A percentile compares a stretch with the other conserved stretches of the same genome.
Conservation (phyloP, 2,797 vertebrate genomes). For the Glossophaga mutica region DNA sequence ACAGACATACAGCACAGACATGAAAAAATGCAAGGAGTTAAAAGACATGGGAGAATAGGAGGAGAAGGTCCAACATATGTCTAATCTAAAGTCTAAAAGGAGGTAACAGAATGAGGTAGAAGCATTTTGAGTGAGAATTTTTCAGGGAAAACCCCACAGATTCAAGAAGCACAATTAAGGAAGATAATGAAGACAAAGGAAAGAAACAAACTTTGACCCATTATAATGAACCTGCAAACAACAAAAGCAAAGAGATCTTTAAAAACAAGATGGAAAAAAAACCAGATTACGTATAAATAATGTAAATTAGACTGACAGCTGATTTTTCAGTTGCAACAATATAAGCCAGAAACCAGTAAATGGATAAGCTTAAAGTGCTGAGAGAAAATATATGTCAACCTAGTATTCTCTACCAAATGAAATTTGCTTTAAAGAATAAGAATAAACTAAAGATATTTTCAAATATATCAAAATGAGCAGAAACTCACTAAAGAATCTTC, state of each 20-base stretch:
- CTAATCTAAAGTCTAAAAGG: background rate
- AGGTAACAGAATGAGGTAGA: slow-evolving; percentile 1
- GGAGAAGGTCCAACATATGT: background rate
- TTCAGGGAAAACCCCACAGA: background rate
- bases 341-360: background rate
- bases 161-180: background rate
- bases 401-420: background rate
- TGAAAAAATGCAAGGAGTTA: background rate
- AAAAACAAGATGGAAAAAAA: background rate
- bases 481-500: background rate
- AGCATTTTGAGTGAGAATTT: background rate
- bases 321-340: background rate
- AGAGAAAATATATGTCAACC: background rate
- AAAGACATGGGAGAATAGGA: background rate
- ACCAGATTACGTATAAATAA: background rate
- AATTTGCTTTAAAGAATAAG: background rate
- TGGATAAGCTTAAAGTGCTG: background rate
- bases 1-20: background rate
- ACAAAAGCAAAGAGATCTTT: slow-evolving; percentile 19
- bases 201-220: background rate
- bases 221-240: background rate
- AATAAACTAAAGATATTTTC: background rate
- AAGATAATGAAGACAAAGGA: background rate
- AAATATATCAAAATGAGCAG: background rate
- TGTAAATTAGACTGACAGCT: background rate